phyloP scores from a whole-genome alignment of 1,140 invertebrate genomes.

The Chrysomallon squamiferum region DNA sequence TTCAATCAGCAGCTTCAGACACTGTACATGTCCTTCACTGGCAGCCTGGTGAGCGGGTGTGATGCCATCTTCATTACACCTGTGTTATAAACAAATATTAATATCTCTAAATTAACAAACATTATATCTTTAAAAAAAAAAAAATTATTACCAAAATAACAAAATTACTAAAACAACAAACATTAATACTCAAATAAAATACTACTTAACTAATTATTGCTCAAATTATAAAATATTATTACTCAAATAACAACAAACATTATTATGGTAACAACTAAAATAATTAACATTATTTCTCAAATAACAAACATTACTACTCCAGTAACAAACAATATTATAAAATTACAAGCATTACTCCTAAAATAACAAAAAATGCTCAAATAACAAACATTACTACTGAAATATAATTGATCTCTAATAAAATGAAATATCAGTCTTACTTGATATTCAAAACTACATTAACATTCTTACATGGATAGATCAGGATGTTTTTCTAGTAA shows the following conservation, averaged over 20 bases:
- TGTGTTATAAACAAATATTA: slow-evolving; percentile 20
- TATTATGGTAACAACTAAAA: neutral
- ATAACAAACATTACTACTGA: too few relatives aligned
- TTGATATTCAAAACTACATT: neutral
- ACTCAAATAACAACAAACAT: neutral
- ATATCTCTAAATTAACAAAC: neutral
- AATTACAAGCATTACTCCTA: too few relatives aligned
- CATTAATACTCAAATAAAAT: too few relatives aligned
- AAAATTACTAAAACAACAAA: too few relatives aligned
- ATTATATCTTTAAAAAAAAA: neutral
- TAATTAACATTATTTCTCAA: neutral
- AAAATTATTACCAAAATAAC: too few relatives aligned
- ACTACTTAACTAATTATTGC: too few relatives aligned
- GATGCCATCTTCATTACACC: slow-evolving; percentile 61
- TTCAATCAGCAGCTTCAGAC: slow-evolving; percentile 59
- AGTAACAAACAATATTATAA: neutral
- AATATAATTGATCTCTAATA: too few relatives aligned
- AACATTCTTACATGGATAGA: slow-evolving; percentile 49
- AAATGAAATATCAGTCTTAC: too few relatives aligned
- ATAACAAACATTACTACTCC: neutral
- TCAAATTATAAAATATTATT: too few relatives aligned
- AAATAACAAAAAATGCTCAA: too few relatives aligned
- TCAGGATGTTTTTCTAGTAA: slow-evolving; percentile 59
- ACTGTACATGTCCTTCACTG: slow-evolving; percentile 62
- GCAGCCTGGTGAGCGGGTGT: slow-evolving; percentile 63